Base-by-base conservation (phyloP, 2,888 invertebrate genomes). In the Catotricha subobsoleta region DNA sequence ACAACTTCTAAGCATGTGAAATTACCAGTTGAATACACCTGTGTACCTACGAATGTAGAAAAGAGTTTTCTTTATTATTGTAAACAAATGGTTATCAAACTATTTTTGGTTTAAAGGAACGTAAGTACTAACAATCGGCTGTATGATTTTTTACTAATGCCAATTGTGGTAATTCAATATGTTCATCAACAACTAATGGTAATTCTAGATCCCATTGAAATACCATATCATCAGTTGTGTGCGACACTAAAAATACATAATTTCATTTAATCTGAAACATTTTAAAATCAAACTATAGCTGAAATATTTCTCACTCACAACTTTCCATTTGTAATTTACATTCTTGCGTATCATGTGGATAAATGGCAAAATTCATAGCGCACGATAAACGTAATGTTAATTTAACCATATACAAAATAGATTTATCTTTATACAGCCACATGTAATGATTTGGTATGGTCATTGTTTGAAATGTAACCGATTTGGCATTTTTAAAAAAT, bases 241-340 rank as follows among this genome's bases (percentile, higher is more conserved):
- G 90, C 0, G 90, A 90, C 54, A 91, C 91, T 91, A 21, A 21
- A 20, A 35, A 19, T 19, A 21, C 12, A n/a, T 8, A 21, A 2
- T n/a, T 29, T 29, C 10, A 29, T 29, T 25, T 25, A 5, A 29
- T 10, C n/a, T 10, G 19, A 33, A 33, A n/a, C 9, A 9, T 16
- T 16, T 15, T 10, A 12, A 33, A 33, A 18, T 10, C 29, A 33
- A 33, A 33, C 10, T 33, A 19, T 19, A 33, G 19, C 9, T 19
- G 5, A 16, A 33, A 19, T 19, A 33, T 10, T 33, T 33, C 19
- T 18, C 9, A 53, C 90, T 84, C 65, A 91, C 91, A 67, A 59
- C 90, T 91, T 60, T 91, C 90, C 82, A 91, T 88, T 65, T 90
- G 87, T 46, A 91, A 67, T 63, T 87, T 86, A 58, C 91, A 92